These are phyloP conservation scores for Disparrhopalites patrizii DNA, from an alignment of 2,888 invertebrate species.

Conservation along the genomic window DNA sequence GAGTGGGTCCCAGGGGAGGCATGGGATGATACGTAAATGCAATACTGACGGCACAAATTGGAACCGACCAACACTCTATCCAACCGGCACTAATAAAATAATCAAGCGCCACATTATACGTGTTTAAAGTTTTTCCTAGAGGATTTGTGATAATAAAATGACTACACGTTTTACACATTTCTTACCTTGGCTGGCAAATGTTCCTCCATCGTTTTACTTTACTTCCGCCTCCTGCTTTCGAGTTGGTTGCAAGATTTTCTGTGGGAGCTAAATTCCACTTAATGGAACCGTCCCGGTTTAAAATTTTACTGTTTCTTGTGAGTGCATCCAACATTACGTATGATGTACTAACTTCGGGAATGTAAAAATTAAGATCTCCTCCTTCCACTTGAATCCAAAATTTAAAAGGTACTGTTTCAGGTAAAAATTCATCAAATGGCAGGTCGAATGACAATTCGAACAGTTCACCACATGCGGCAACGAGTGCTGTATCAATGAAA, in stretches of 20 bases:
- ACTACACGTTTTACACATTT: neutral
- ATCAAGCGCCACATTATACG: too few species aligned
- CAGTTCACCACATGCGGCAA: conserved; percentile 89
- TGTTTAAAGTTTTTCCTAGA: neutral
- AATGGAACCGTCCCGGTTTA: conserved; percentile 68
- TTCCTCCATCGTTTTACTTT: conserved; percentile 69
- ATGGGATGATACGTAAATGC: conserved; percentile 88
- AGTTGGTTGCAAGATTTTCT: conserved; percentile 33
- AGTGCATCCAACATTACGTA: conserved; percentile 75
- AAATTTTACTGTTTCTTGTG: conserved; percentile 80
- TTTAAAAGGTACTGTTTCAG: conserved; percentile 79
- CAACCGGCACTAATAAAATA: conserved; percentile 65
- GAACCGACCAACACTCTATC: conserved; percentile 96
- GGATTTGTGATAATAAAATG: neutral
- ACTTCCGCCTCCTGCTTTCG: conserved; percentile 4
- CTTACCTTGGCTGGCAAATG: conserved; percentile 64
- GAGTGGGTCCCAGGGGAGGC: conserved; percentile 79
- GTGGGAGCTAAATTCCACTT: conserved; percentile 48
- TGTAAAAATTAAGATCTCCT: conserved; percentile 79
- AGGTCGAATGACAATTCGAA: conserved; percentile 90
- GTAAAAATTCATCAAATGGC: conserved; percentile 91
- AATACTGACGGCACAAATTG: conserved; percentile 86
- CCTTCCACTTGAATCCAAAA: conserved; percentile 95
- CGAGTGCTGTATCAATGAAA: conserved; percentile 61
- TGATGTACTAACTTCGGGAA: conserved; percentile 81